A percentile compares a stretch with the other conserved stretches of the same genome.
phyloP scores from a whole-genome alignment of 2,797 vertebrate genomes.

The Syngnathus rostellatus region DNA sequence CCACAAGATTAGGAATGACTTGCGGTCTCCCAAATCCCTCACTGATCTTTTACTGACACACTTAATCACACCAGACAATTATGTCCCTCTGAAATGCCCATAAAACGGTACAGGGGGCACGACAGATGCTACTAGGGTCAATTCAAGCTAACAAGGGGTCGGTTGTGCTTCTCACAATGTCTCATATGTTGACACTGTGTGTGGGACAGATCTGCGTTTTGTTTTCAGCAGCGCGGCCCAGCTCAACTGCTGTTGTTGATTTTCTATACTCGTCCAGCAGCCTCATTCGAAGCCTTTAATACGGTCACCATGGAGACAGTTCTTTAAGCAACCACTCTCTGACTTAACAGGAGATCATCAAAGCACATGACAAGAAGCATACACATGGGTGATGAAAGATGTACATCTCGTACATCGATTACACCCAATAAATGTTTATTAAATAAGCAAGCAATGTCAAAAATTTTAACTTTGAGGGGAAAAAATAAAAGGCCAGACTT shows the following conservation, averaged over 20 bases:
- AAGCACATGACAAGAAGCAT: slow-evolving; percentile 37
- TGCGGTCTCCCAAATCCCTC: too few relatives aligned
- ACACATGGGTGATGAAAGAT: slow-evolving; percentile 32
- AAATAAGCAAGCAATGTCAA: not conserved
- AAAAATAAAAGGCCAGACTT: not conserved
- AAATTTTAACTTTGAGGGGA: not conserved
- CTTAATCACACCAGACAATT: slow-evolving; percentile 23
- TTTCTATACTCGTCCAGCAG: slow-evolving; percentile 41
- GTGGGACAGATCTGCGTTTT: slow-evolving; percentile 37
- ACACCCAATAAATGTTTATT: not conserved
- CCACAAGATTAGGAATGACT: too few relatives aligned
- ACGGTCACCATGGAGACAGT: slow-evolving; percentile 69
- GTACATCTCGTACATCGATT: not conserved
- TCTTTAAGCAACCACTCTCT: slow-evolving; percentile 53
- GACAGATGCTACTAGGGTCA: slow-evolving; percentile 17
- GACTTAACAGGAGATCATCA: slow-evolving; percentile 46
- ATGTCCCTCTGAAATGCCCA: slow-evolving; percentile 30
- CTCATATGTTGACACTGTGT: slow-evolving; percentile 19
- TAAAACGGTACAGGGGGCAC: slow-evolving; percentile 34
- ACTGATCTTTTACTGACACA: too few relatives aligned
- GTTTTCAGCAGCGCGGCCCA: slow-evolving; percentile 30
- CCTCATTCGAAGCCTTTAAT: slow-evolving; percentile 55
- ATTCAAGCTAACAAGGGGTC: slow-evolving; percentile 36
- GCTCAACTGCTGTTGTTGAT: slow-evolving; percentile 40
- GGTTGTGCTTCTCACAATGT: slow-evolving; percentile 30